Evolutionary conservation across 2,113 vertebrate genomes (phyloP).

Genomic region (Rhinogobius similis): DNA sequence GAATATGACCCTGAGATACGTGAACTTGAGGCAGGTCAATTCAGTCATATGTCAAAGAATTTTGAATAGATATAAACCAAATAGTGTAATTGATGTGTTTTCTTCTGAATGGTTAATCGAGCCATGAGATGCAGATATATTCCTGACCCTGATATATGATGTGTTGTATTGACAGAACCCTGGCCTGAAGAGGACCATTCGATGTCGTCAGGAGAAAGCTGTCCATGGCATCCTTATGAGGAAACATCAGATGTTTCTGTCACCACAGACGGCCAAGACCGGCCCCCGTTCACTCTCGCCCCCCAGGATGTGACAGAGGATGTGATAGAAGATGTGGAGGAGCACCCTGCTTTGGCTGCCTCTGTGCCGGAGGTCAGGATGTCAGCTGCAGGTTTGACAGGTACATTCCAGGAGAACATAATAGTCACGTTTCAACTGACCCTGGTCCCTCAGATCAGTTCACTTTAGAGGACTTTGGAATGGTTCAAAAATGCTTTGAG

Average conservation of each 20-base stretch:
- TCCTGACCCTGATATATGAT: not conserved
- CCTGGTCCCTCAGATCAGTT: no score
- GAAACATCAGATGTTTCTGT: not conserved
- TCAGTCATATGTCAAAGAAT: no score
- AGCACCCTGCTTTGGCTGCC: slow-evolving; percentile 22
- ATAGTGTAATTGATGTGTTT: no score
- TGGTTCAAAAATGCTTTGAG: no score
- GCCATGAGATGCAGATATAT: not conserved
- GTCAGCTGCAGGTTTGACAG: slow-evolving; percentile 56
- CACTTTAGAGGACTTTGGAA: no score
- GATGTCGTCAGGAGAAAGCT: slow-evolving; percentile 17
- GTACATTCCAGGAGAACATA: slow-evolving; percentile 26
- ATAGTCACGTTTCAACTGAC: no score
- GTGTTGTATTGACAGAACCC: slow-evolving; percentile 12
- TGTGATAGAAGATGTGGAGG: not conserved
- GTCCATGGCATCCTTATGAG: slow-evolving; percentile 28
- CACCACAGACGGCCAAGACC: slow-evolving; percentile 27
- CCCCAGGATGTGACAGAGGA: not conserved
- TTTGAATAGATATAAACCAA: no score
- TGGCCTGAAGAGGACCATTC: slow-evolving; percentile 4
- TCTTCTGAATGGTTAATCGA: no score
- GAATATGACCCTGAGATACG: no score
- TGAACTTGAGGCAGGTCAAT: no score
- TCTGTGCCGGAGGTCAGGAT: slow-evolving; percentile 68
- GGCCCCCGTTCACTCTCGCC: slow-evolving; percentile 29